Base-by-base conservation (phyloP, 2,113 vertebrate species). In the Scomber scombrus region DNA sequence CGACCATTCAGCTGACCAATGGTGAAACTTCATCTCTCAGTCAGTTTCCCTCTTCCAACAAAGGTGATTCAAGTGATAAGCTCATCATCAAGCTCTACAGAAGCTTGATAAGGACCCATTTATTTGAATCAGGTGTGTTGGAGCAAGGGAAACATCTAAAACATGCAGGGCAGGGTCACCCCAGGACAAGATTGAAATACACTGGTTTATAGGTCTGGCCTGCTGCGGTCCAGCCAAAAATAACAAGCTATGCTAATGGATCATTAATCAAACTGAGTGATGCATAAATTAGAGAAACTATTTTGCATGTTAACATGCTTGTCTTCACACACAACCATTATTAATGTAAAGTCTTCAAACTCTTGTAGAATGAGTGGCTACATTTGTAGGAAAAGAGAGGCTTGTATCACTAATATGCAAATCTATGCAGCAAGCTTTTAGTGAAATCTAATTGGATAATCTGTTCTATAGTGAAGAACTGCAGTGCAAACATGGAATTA, bases 231-330 rank as follows among this genome's bases (percentile, higher is more conserved):
- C 34, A 40, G 34, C 34, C 34, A 40, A 26, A 64, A 64, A 64
- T 11, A 82, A 81, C 46, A 58, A 47, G 63, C 16, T 66, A 69
- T 74, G 75, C 71, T 80, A 89, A 89, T 84, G 65, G 80, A 49
- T 11, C 16, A 87, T 85, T 65, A 60, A 85, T 84, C 82, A 77
- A 72, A 87, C 52, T 18, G 57, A 58, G 18, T 10, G 46, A 52
- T 9, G 70, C 66, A 81, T 71, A 57, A 47, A 85, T 77, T 73
- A 68, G 1, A 43, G 26, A 68, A 74, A 61, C 5, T 2, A 60
- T 57, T 76, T 83, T 26, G 15, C 51, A 69, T 19, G 46, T 29
- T 65, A 78, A 77, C 61, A 66, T 29, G 75, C 31, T 21, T 71
- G 61, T 71, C 50, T 63, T 73, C 57, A 56, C 49, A 51, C 51